Evolutionary conservation across 2,113 vertebrate species (phyloP), one percentile per base, ranked within the genome.

Genomic region (Tylochromis polylepis): DNA sequence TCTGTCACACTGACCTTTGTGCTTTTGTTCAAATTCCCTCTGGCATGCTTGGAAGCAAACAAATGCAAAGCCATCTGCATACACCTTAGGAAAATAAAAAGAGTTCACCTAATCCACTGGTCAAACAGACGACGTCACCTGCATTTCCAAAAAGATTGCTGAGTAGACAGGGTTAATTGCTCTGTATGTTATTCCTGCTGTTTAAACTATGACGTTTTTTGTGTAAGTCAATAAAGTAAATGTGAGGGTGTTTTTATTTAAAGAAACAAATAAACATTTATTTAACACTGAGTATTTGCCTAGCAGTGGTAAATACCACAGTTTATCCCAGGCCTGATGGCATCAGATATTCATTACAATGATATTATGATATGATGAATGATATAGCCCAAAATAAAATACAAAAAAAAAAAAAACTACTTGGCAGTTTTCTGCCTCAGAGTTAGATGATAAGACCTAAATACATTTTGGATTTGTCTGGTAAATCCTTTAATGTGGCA

Each of bases 1-100:
- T 57, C 80, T 85, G 80, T 86, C 87, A 86, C 43, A 83, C 4
- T 85, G 90, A 90, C 93, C 93, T 95, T 94, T 95, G 94, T 83
- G 72, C 92, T 87, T 81, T 85, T 89, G 88, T 91, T 91, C 34
- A 86, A 84, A 93, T 83, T 88, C 80, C 83, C 67, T 34, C 22
- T 8, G 79, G 87, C 87, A 87, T 62, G 80, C 72, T 80, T 24
- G 79, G 81, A 83, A 90, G 80, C 88, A 95, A 95, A 95, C 88
- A 93, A 88, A 87, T 18, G 78, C 86, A 87, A 49, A 85, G 38
- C 29, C 70, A 81, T 86, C 81, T 85, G 88, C 87, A 93, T 78
- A 86, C 84, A 90, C 91, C 86, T 94, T 85, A 82, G 81, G 77
- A 43, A 67, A 55, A 89, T 78, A 27, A 83, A 79, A 81, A 79